phyloP scores from a whole-genome alignment of 2,797 vertebrate genomes.

The Coracias cyanogaster region DNA sequence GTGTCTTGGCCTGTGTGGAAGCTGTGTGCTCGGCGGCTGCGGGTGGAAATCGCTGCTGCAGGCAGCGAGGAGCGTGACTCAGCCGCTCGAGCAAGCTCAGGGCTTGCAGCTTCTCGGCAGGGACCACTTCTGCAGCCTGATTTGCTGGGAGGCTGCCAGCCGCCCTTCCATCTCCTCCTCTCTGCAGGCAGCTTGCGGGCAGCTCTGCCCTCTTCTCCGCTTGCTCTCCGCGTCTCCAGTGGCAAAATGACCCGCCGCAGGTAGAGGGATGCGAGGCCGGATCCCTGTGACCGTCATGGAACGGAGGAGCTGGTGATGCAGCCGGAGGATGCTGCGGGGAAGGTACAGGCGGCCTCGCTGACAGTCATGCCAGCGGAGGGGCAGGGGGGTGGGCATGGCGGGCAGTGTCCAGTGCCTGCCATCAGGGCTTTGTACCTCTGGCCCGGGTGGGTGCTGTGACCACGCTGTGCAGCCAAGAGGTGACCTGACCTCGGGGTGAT shows the following conservation, averaged over 20 bases:
- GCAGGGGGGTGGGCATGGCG: neutral
- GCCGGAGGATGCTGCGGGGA: neutral
- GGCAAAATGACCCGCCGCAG: neutral
- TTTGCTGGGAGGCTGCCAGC: slow-evolving; percentile 63
- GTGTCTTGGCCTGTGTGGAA: fast-evolving
- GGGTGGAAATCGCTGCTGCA: neutral
- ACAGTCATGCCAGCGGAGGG: fast-evolving
- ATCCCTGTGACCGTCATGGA: fast-evolving
- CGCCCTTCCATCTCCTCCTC: slow-evolving; percentile 33
- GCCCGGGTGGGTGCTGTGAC: fast-evolving
- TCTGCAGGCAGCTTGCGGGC: slow-evolving; percentile 11
- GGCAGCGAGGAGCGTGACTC: neutral
- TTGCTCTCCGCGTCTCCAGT: fast-evolving
- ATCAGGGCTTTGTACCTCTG: neutral
- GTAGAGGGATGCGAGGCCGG: neutral
- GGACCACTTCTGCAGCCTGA: slow-evolving; percentile 9
- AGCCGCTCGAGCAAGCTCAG: neutral
- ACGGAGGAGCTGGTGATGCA: neutral
- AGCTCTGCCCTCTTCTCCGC: neutral
- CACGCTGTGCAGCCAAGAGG: fast-evolving
- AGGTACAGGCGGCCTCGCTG: neutral
- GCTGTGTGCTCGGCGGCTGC: neutral
- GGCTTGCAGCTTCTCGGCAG: neutral
- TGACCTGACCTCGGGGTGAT: neutral
- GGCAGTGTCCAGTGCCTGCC: fast-evolving